Percentiles rank a stretch among this genome's conserved stretches.
These are phyloP conservation scores for Hetaerina americana DNA, from an alignment of 1,140 invertebrate genomes.

Conservation along the genomic window DNA sequence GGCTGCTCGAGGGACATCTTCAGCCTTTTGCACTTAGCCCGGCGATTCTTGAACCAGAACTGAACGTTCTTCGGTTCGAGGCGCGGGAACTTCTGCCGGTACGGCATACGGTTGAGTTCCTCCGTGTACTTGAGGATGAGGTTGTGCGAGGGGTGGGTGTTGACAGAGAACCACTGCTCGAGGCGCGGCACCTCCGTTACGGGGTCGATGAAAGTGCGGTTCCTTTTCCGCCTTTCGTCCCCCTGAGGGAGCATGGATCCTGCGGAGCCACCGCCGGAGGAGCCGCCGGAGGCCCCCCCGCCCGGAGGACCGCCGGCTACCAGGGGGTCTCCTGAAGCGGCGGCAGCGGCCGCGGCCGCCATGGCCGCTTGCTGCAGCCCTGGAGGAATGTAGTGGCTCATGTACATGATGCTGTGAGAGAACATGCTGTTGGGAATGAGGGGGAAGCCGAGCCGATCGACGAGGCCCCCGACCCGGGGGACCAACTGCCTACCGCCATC, in stretches of 20 bases:
- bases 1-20: conserved; percentile 55
- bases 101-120: conserved; percentile 86
- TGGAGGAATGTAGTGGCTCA: conserved; percentile 67
- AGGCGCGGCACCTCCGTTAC: conserved; percentile 92
- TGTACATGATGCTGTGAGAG: conserved; percentile 76
- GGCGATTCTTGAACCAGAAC: conserved; percentile 92
- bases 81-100: conserved; percentile 89
- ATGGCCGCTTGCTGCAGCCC: conserved; percentile 21
- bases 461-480: conserved; percentile 30
- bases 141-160: conserved; percentile 92
- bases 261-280: conserved; percentile 39
- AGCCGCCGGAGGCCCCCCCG: conserved; percentile 31
- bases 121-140: conserved; percentile 94
- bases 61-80: conserved; percentile 96
- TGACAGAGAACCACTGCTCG: conserved; percentile 94
- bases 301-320: conserved; percentile 28
- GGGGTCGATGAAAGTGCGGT: conserved; percentile 97
- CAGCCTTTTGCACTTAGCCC: conserved; percentile 89
- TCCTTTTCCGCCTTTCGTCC: conserved; percentile 80
- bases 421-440: conserved; percentile 74
- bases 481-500: conserved; percentile 23
- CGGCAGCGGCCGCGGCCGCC: conserved; percentile 2
- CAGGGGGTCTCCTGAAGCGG: background rate
- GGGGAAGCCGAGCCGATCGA: conserved; percentile 47
- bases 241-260: conserved; percentile 27